Evolutionary conservation across 2,888 invertebrate genomes (phyloP).

Genomic region (Acanthopleura granulata): DNA sequence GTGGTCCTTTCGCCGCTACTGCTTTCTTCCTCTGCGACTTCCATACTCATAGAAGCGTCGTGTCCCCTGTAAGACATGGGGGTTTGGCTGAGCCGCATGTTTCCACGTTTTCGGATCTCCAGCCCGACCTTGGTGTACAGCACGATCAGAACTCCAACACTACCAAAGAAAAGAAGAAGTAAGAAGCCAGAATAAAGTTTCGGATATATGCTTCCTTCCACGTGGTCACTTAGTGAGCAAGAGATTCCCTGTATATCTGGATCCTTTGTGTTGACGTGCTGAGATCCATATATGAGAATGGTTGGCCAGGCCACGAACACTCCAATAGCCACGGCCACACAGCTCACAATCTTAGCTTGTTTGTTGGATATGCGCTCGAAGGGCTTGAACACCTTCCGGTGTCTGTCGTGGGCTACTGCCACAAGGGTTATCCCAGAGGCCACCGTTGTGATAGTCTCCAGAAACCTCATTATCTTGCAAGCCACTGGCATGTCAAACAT

Average conservation of each 20-base stretch:
- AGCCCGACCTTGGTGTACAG: slow-evolving; percentile 55
- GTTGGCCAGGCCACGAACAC: slow-evolving; percentile 54
- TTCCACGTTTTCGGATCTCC: slow-evolving; percentile 48
- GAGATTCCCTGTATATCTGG: slow-evolving; percentile 44
- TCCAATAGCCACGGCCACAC: slow-evolving; percentile 48
- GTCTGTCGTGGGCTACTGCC: slow-evolving; percentile 38
- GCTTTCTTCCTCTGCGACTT: slow-evolving; percentile 1
- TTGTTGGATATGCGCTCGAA: slow-evolving; percentile 19
- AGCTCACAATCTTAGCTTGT: slow-evolving; percentile 47
- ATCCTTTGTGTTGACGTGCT: slow-evolving; percentile 36
- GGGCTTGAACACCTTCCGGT: slow-evolving; percentile 9
- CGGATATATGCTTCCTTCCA: slow-evolving; percentile 52
- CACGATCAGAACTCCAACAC: slow-evolving; percentile 50
- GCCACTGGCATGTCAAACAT: slow-evolving; percentile 21
- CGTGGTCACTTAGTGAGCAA: slow-evolving; percentile 58
- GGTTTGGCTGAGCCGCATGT: slow-evolving; percentile 13
- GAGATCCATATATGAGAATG: slow-evolving; percentile 52
- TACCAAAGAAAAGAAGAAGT: slow-evolving; percentile 51
- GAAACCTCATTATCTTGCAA: slow-evolving; percentile 30
- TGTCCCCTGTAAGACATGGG: neutral
- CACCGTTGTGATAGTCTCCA: slow-evolving; percentile 36
- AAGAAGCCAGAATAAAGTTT: slow-evolving; percentile 58
- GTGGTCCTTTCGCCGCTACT: neutral
- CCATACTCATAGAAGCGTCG: neutral
- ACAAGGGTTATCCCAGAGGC: slow-evolving; percentile 35